A percentile compares a stretch with the other conserved stretches of the same genome.
phyloP scores from a whole-genome alignment of 2,888 invertebrate genomes.

The Trichogramma dendrolimi region DNA sequence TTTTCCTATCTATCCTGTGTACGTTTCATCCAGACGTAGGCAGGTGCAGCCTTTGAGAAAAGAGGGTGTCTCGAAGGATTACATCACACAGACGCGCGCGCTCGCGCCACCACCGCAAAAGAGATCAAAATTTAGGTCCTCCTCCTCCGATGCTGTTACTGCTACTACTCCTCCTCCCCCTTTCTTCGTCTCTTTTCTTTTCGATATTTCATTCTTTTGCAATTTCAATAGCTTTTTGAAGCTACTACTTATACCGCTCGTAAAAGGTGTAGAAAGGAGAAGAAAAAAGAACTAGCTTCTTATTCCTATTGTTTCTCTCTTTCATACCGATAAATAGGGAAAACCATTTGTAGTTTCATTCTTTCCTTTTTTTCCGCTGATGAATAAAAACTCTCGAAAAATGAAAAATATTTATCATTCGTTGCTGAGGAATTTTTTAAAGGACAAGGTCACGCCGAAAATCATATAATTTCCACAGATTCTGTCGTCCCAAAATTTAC shows the following conservation, averaged over 20 bases:
- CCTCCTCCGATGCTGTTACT: neutral
- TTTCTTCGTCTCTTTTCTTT: neutral
- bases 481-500: too few relatives aligned
- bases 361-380: too few relatives aligned
- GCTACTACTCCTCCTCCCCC: neutral
- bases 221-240: too few relatives aligned
- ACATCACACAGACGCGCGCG: neutral
- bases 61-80: conserved; percentile 11
- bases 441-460: too few relatives aligned
- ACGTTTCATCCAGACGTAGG: neutral
- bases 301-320: neutral
- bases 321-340: neutral
- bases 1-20: neutral
- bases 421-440: too few relatives aligned
- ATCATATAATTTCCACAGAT: too few relatives aligned
- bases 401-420: too few relatives aligned
- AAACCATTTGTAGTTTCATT: too few relatives aligned
- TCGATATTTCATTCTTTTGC: neutral
- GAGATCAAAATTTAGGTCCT: conserved; percentile 14
- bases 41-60: neutral
- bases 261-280: too few relatives aligned
- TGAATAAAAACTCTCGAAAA: too few relatives aligned
- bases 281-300: neutral
- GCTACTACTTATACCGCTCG: too few relatives aligned
- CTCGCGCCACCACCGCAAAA: neutral